A percentile compares a stretch with the other conserved stretches of the same genome.
Evolutionary conservation across 2,113 vertebrate genomes (phyloP).

Genomic region (Grallaria varia): DNA sequence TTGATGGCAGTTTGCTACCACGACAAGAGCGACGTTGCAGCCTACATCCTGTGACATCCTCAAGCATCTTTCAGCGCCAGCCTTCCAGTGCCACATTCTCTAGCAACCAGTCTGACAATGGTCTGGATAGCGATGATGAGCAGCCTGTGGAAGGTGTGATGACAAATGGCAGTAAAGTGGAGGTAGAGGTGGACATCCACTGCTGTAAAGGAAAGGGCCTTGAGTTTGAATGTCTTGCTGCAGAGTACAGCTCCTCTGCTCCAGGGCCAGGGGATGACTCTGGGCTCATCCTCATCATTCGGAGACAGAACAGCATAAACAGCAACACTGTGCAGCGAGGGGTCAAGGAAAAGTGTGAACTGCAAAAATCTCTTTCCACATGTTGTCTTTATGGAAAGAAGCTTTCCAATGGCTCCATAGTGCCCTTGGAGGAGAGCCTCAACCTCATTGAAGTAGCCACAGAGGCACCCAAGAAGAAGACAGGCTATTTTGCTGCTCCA

Average conservation of each 20-base stretch:
- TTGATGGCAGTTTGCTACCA: constrained; percentile 62
- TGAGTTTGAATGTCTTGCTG: constrained; percentile 35
- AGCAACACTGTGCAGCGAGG: constrained; percentile 79
- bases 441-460: constrained; percentile 95
- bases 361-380: constrained; percentile 90
- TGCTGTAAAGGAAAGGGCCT: constrained; percentile 82
- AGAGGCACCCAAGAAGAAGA: constrained; percentile 94
- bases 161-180: constrained; percentile 92
- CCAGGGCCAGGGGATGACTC: constrained; percentile 65
- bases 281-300: constrained; percentile 72
- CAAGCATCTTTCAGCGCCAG: constrained; percentile 87
- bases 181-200: constrained; percentile 96
- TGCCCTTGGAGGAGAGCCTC: constrained; percentile 91
- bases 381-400: constrained; percentile 92
- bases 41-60: constrained; percentile 83
- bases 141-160: constrained; percentile 90
- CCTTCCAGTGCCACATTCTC: constrained; percentile 91
- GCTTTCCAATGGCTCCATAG: constrained; percentile 92
- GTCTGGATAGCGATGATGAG: constrained; percentile 94
- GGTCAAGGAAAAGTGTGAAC: constrained; percentile 83
- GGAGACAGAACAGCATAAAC: constrained; percentile 87
- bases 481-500: constrained; percentile 93
- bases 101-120: constrained; percentile 94
- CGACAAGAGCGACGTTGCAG: constrained; percentile 90
- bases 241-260: neutral